Evolutionary conservation across 1,140 invertebrate genomes (phyloP).

Genomic region (Ephestia elutella): DNA sequence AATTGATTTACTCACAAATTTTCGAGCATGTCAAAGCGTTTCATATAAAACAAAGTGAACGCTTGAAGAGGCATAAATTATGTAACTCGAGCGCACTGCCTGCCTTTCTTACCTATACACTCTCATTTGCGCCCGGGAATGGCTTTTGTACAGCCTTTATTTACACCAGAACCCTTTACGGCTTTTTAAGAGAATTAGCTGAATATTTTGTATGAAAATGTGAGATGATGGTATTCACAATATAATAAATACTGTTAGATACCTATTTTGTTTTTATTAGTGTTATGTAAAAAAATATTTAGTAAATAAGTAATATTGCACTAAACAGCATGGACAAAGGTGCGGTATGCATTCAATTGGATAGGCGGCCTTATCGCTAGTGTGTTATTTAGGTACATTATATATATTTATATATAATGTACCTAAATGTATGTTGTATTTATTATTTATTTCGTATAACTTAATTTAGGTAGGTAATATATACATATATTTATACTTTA

Average conservation of each 20-base stretch:
- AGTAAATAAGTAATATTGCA: too few species aligned
- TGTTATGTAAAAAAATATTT: too few species aligned
- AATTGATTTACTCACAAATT: conserved; percentile 35
- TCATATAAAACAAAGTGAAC: conserved; percentile 33
- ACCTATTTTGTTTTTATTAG: too few species aligned
- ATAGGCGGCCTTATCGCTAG: too few species aligned
- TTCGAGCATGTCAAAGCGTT: conserved; percentile 29
- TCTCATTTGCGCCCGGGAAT: conserved; percentile 22
- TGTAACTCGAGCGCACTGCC: conserved; percentile 20
- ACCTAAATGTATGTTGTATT: too few species aligned
- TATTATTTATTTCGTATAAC: too few species aligned
- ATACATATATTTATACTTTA: too few species aligned
- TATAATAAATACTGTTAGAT: background rate
- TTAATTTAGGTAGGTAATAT: too few species aligned
- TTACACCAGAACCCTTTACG: conserved; percentile 9
- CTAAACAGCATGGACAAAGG: too few species aligned
- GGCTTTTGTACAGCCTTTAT: conserved; percentile 13
- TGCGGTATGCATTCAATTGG: too few species aligned
- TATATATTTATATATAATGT: too few species aligned
- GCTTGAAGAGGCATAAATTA: conserved; percentile 34
- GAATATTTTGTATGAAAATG: background rate
- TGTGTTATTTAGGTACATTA: too few species aligned
- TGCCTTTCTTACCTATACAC: background rate
- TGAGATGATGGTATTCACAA: background rate
- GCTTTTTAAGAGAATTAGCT: conserved; percentile 11